phyloP scores from a whole-genome alignment of 1,140 invertebrate genomes.

The Drosophila sechellia region DNA sequence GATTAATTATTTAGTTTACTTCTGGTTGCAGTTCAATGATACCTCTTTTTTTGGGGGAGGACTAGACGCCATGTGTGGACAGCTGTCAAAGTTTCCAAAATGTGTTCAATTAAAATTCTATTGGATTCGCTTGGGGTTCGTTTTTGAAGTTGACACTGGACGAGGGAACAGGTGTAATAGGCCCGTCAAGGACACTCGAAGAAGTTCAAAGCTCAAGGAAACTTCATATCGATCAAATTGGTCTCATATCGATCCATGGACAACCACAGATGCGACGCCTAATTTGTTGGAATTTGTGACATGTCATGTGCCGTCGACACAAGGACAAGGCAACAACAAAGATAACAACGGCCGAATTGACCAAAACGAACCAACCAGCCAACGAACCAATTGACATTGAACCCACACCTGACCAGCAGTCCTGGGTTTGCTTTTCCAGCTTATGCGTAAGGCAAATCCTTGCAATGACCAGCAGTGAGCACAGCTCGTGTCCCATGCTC shows the following conservation, averaged over 20 bases:
- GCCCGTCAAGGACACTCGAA: constrained; percentile 63
- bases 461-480: constrained; percentile 27
- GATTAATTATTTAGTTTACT: constrained; percentile 50
- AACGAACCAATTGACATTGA: constrained; percentile 45
- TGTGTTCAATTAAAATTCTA: constrained; percentile 63
- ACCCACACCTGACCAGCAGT: constrained; percentile 31
- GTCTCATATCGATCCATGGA: constrained; percentile 61
- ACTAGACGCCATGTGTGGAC: constrained; percentile 32
- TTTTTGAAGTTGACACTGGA: constrained; percentile 1
- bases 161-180: constrained; percentile 24
- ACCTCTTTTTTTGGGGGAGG: not conserved
- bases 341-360: constrained; percentile 30
- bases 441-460: constrained; percentile 58
- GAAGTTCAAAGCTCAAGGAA: constrained; percentile 61
- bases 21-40: constrained; percentile 20
- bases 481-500: constrained; percentile 54
- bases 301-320: constrained; percentile 61
- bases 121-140: constrained; percentile 15
- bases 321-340: constrained; percentile 43
- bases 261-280: constrained; percentile 66
- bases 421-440: constrained; percentile 45
- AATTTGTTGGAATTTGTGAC: constrained; percentile 64
- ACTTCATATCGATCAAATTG: constrained; percentile 66
- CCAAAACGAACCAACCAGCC: constrained; percentile 2
- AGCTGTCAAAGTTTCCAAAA: constrained; percentile 71